Base-by-base conservation (phyloP, 1,140 invertebrate species). In the Zaprionus davidi region DNA sequence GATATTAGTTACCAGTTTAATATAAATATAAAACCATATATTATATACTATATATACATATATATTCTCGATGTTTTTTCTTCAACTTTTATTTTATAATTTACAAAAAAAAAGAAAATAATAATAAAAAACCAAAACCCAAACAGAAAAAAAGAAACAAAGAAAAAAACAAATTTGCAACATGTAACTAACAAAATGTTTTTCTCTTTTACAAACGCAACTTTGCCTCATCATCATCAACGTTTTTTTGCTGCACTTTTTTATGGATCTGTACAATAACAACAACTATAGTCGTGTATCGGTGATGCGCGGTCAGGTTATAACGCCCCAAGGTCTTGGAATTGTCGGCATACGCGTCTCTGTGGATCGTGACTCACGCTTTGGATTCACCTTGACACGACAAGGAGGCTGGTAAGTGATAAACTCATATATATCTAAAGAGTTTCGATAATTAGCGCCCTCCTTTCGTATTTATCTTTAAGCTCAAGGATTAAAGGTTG, bases 341-440 rank as follows among this genome's bases (percentile, higher is more conserved):
- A 97, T 99, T 93, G 96, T 98, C 91, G 98, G 98, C 82, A 98
- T 99, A 82, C 95, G 98, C 76, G 98, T 99, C n/a, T 97, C 97
- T 51, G 97, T 99, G 65, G 97, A 98, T 93, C 95, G 96, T 71
- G 97, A 99, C 92, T 96, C 97, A n/a, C 94, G 96, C 71, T 98
- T 99, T 93, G 99, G 99, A 80, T 99, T 99, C 93, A 99, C 98
- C 1, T 94, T 99, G 3, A 99, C 98, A 17, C 94, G 98, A 92
- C 95, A 97, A 91, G 97, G 97, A 81, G 98, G 98, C 95, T 98
- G 98, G 98, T 99, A 95, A 97, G 97, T 81, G 4, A 38, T 9
- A 0, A 46, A 38, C 1, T 1, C 1, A 38, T 38, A 38, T 15
- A 15, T 38, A 6, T 56, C 2, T 15, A 12, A 31, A 31, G 24